Evolutionary conservation across 2,113 vertebrate genomes (phyloP).

Genomic region (Myiopsitta monachus): DNA sequence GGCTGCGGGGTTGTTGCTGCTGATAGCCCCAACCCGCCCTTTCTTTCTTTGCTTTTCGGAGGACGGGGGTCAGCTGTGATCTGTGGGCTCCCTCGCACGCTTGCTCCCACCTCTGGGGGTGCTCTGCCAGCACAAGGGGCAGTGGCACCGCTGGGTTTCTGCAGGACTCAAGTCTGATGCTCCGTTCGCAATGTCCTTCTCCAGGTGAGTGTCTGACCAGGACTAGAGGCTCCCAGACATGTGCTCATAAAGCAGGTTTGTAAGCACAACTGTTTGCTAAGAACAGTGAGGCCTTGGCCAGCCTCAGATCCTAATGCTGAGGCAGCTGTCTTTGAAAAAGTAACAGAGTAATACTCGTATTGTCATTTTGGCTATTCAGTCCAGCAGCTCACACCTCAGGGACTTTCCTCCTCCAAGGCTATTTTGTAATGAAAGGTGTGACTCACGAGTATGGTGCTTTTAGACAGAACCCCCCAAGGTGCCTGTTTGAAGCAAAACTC

Average conservation of each 20-base stretch:
- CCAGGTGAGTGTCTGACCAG: background rate
- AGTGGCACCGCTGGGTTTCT: background rate
- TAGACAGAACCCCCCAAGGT: background rate
- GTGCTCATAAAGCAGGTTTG: background rate
- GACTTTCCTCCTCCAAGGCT: background rate
- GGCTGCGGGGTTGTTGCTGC: background rate
- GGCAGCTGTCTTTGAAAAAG: background rate
- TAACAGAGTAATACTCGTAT: background rate
- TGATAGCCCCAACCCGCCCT: background rate
- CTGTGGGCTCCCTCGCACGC: rapidly evolving
- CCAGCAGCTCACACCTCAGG: background rate
- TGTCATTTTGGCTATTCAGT: background rate
- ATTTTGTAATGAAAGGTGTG: background rate
- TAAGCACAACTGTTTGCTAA: background rate
- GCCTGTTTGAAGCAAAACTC: background rate
- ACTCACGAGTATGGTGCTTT: background rate
- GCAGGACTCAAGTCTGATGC: background rate
- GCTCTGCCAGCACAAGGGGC: rapidly evolving
- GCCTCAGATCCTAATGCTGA: background rate
- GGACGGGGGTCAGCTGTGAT: rapidly evolving
- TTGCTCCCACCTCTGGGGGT: no score
- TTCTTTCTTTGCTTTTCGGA: background rate
- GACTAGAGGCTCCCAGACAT: background rate
- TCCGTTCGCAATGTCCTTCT: background rate
- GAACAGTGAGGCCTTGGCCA: background rate